Base-by-base conservation (phyloP, 2,888 invertebrate genomes). In the Lasioglossum morio region DNA sequence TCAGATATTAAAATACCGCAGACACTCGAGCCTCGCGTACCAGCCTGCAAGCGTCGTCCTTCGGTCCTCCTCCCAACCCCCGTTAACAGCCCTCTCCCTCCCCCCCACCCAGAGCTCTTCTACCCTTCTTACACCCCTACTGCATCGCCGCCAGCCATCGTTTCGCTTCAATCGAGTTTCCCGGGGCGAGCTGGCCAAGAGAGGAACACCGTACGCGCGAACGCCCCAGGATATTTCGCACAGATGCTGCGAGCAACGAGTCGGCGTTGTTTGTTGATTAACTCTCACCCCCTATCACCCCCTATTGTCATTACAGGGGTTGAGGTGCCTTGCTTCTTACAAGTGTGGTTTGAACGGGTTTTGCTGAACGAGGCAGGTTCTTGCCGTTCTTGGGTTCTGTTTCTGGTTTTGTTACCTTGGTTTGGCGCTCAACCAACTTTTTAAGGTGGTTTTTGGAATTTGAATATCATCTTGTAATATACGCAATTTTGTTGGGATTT, bases 1-100 rank as follows among this genome's bases (percentile, higher is more conserved):
- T 91, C 92, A 93, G 94, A 95, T 95, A 95, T 95, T 95, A 95
- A 95, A 95, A 95, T 95, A 94, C 94, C 94, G 92, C 92, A 93
- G 94, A 92, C 93, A 93, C 94, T 92, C 90, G 81, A 92, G 90
- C 90, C 87, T 48, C 88, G 86, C 91, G 91, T 90, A 91, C 90
- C 87, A 82, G 79, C 79, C 79, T 82, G 86, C 79, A 53, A 77
- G 76, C 81, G 72, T 72, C 77, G 70, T 81, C 82, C 85, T 89
- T 82, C 84, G 84, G 37, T 85, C 79, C 63, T 27, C 86, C 30
- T 60, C 53, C 74, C 60, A n/a, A 34, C 72, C 19, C 8, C 46
- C 69, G 69, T 82, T 73, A 77, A 83, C 69, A 78, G 34, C 40
- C 73, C 53, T n/a, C 30, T 48, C 16, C 46, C 34, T 3, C 34